A percentile compares a stretch with the other conserved stretches of the same genome.
Conservation (phyloP, 2,797 vertebrate species). For the Vireo griseus region DNA sequence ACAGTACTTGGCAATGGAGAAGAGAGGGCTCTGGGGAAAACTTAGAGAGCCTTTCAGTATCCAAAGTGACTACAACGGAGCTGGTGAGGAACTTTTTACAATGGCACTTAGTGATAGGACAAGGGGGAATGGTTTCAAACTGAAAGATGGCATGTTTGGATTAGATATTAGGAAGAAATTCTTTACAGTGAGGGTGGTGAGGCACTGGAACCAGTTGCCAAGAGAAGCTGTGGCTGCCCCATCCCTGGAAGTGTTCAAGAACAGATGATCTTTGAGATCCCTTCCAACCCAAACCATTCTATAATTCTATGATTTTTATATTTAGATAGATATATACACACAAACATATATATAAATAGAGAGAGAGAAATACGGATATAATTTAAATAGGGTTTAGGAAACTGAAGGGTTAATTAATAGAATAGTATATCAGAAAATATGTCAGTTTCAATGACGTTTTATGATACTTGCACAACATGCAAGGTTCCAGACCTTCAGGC, state of each 20-base stretch:
- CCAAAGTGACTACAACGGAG: not conserved
- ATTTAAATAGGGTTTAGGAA: not conserved
- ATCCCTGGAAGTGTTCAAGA: too few species aligned
- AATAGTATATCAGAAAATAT: not conserved
- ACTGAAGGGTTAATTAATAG: not conserved
- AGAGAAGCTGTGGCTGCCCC: too few species aligned
- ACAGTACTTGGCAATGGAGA: not conserved
- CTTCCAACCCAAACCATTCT: not conserved
- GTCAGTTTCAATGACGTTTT: not conserved
- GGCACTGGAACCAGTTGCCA: too few species aligned
- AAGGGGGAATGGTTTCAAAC: not conserved
- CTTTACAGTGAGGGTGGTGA: too few species aligned
- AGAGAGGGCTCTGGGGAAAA: not conserved
- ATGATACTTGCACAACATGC: not conserved
- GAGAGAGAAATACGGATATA: not conserved
- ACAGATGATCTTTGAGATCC: too few species aligned
- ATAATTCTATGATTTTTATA: not conserved
- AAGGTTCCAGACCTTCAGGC: not conserved
- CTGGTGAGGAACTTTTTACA: not conserved
- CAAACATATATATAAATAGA: accelerated
- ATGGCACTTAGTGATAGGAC: not conserved
- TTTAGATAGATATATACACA: not conserved
- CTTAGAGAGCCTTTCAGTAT: not conserved
- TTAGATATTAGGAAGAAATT: not conserved
- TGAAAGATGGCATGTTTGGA: not conserved